Percentiles rank a stretch among this genome's conserved stretches.
phyloP scores from a whole-genome alignment of 37 sponge, comb jelly and placozoan species.

The Dysidea cf. avara region DNA sequence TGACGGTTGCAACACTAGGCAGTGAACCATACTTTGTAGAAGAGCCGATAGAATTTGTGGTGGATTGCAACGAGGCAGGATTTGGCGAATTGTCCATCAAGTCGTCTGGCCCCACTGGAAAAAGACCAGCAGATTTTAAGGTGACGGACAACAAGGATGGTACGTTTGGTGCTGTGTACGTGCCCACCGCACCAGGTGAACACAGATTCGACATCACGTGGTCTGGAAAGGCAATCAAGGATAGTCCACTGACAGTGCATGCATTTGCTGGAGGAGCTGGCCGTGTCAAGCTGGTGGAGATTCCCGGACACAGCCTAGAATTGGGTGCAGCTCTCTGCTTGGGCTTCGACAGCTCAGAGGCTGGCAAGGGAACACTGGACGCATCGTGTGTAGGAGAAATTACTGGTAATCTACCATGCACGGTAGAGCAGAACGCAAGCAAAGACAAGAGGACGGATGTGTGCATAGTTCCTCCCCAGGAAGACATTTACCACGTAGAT shows the following conservation, averaged over 20 bases:
- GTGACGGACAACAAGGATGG: constrained; percentile 38
- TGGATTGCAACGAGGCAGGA: constrained; percentile 55
- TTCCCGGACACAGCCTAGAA: no score
- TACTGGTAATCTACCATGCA: no score
- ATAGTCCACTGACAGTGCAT: constrained; percentile 54
- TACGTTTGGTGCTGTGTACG: constrained; percentile 32
- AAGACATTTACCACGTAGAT: constrained; percentile 12
- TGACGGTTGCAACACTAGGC: constrained; percentile 13
- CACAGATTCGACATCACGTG: constrained; percentile 56
- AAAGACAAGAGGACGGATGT: no score
- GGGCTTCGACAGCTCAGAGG: no score
- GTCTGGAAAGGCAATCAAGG: constrained; percentile 43
- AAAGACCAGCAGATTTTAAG: constrained; percentile 5
- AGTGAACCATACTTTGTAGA: constrained; percentile 20
- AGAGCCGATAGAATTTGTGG: constrained; percentile 29
- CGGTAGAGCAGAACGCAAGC: no score
- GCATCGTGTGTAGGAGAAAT: constrained; percentile 7
- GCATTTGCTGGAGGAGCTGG: no score
- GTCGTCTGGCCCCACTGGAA: no score
- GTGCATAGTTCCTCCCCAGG: constrained; percentile 36
- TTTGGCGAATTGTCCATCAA: constrained; percentile 30
- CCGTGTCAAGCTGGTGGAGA: no score
- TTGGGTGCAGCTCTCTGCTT: no score
- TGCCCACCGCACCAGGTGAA: constrained; percentile 32
- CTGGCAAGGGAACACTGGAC: background rate